These are phyloP conservation scores for Scortum barcoo DNA, from an alignment of 2,113 vertebrate genomes.

Conservation along the genomic window DNA sequence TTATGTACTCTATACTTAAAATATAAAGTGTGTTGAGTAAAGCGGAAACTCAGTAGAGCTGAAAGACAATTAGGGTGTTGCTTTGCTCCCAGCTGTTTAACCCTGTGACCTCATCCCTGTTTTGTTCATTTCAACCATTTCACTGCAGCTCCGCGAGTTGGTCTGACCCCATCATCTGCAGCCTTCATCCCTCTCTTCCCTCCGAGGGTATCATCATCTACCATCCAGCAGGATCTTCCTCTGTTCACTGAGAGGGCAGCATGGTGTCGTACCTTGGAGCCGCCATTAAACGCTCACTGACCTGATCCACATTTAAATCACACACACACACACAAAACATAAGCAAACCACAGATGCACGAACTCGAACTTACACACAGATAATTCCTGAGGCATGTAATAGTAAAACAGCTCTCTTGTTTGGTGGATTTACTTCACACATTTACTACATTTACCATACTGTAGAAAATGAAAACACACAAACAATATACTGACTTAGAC, in stretches of 20 bases:
- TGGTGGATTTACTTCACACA: background rate
- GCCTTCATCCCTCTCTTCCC: conserved; percentile 25
- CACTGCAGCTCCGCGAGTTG: conserved; percentile 24
- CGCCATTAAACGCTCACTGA: conserved; percentile 14
- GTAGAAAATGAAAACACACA: background rate
- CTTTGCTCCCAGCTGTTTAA: conserved; percentile 32
- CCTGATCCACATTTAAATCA: conserved; percentile 13
- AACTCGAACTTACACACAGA: background rate
- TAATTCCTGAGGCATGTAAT: background rate
- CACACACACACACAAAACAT: background rate
- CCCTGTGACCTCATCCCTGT: conserved; percentile 22
- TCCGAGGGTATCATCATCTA: conserved; percentile 23
- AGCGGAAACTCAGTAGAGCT: conserved; percentile 19
- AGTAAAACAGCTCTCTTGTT: background rate
- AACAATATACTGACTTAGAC: background rate
- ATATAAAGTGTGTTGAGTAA: conserved; percentile 4
- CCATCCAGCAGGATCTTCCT: conserved; percentile 25
- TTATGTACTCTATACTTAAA: background rate
- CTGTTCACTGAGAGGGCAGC: conserved; percentile 26
- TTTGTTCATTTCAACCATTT: conserved; percentile 50
- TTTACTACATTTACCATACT: background rate
- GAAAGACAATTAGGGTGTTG: conserved; percentile 27
- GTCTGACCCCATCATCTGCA: conserved; percentile 48
- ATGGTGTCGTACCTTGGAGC: background rate
- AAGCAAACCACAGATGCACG: background rate